phyloP scores from a whole-genome alignment of 2,888 invertebrate genomes.

The Idaea dimidiata region DNA sequence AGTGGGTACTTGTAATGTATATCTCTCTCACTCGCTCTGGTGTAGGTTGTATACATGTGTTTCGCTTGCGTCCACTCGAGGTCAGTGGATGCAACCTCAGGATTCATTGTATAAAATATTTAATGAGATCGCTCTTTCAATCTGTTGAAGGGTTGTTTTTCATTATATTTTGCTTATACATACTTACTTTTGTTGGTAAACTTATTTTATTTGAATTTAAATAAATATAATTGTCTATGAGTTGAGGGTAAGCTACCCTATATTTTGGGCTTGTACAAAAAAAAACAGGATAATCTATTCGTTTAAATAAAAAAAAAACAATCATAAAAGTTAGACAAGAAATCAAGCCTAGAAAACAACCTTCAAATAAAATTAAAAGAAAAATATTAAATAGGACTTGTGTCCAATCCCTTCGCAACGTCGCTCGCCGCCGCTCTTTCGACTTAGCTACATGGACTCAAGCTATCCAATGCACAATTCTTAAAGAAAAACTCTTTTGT shows the following conservation, averaged over 20 bases:
- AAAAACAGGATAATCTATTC: no score
- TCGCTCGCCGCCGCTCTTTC: no score
- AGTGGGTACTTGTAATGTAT: slow-evolving; percentile 56
- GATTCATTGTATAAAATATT: slow-evolving; percentile 59
- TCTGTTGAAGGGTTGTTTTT: slow-evolving; percentile 34
- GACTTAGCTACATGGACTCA: no score
- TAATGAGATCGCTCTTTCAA: slow-evolving; percentile 41
- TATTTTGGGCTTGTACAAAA: no score
- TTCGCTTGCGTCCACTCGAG: slow-evolving; percentile 54
- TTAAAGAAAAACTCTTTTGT: no score
- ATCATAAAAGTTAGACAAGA: no score
- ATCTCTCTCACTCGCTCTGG: slow-evolving; percentile 45
- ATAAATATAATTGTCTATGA: slow-evolving; percentile 5
- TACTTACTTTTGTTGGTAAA: slow-evolving; percentile 21
- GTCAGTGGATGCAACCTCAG: slow-evolving; percentile 66
- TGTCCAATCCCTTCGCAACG: no score
- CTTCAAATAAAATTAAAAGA: no score
- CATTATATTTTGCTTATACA: slow-evolving; percentile 16
- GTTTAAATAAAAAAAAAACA: no score
- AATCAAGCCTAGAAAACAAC: no score
- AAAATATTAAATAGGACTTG: no score
- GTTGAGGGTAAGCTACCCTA: neutral
- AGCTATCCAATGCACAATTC: no score
- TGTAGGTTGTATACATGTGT: slow-evolving; percentile 31
- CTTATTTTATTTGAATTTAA: slow-evolving; percentile 8